Conservation (phyloP, 2,113 vertebrate species). For the mouse (Mus musculus) region DNA sequence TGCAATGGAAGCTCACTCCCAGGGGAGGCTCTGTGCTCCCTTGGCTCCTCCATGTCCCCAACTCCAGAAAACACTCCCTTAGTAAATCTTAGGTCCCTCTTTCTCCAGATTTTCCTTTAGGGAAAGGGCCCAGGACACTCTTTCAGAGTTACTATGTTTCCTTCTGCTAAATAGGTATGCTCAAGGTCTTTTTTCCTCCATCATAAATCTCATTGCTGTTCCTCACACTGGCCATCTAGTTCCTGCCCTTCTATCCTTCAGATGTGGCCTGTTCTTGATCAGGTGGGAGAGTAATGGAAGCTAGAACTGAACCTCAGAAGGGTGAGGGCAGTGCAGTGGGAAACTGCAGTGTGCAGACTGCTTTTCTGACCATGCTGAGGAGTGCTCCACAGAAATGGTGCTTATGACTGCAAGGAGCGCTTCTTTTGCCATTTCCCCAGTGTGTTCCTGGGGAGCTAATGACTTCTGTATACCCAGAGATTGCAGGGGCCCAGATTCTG, state of each 20-base stretch:
- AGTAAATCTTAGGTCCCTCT: background rate
- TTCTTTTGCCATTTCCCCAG: background rate
- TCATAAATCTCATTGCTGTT: background rate
- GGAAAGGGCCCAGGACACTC: background rate
- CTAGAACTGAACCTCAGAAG: background rate
- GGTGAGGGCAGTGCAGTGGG: too few species aligned
- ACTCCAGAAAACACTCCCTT: background rate
- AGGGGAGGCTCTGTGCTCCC: fast-evolving
- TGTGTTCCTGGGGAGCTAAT: background rate
- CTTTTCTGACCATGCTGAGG: background rate
- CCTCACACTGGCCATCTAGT: background rate
- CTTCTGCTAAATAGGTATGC: background rate
- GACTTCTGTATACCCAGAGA: background rate
- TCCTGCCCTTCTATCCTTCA: too few species aligned
- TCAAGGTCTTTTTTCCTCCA: background rate
- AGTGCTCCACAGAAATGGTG: fast-evolving
- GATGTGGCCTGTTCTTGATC: background rate
- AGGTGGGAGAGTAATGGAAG: too few species aligned
- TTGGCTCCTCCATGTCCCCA: background rate
- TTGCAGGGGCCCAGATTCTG: background rate
- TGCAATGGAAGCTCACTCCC: background rate
- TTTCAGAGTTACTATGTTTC: background rate
- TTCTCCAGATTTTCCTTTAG: background rate
- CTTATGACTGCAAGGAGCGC: background rate
- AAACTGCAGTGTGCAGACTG: background rate